phyloP scores from a whole-genome alignment of 2,113 vertebrate species.

The sheep (Ovis aries) region DNA sequence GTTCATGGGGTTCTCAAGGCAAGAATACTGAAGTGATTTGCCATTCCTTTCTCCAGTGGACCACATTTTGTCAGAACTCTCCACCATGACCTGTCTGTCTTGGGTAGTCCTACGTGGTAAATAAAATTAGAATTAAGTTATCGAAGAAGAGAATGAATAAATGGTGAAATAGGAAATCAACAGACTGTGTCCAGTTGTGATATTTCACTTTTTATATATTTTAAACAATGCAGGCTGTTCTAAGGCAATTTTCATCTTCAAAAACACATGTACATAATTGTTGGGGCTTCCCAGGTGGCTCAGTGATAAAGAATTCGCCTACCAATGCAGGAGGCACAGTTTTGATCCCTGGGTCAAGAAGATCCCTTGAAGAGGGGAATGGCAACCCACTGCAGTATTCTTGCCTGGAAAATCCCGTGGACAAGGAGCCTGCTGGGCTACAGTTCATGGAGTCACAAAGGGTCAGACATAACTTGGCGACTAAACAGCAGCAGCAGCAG shows the following conservation, averaged over 20 bases:
- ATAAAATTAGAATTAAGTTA: background rate
- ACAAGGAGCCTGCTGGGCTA: background rate
- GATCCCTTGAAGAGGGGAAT: background rate
- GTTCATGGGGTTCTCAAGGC: background rate
- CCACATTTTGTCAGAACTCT: background rate
- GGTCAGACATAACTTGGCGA: background rate
- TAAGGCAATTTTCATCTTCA: background rate
- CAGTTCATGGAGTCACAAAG: background rate
- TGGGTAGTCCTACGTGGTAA: background rate
- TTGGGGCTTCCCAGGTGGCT: background rate
- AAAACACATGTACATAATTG: background rate
- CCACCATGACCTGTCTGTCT: background rate
- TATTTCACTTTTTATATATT: background rate
- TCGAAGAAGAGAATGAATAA: background rate
- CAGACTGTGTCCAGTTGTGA: background rate
- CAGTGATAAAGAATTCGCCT: background rate
- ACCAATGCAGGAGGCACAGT: background rate
- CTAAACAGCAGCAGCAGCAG: background rate
- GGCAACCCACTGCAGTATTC: background rate
- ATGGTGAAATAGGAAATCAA: background rate
- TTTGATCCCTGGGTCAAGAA: background rate
- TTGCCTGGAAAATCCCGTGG: background rate
- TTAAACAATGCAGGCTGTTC: background rate
- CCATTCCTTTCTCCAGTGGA: background rate
- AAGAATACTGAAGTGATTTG: background rate